A percentile compares a stretch with the other conserved stretches of the same genome.
phyloP scores from a whole-genome alignment of 2,888 invertebrate genomes.

The Drosophila neonasuta region DNA sequence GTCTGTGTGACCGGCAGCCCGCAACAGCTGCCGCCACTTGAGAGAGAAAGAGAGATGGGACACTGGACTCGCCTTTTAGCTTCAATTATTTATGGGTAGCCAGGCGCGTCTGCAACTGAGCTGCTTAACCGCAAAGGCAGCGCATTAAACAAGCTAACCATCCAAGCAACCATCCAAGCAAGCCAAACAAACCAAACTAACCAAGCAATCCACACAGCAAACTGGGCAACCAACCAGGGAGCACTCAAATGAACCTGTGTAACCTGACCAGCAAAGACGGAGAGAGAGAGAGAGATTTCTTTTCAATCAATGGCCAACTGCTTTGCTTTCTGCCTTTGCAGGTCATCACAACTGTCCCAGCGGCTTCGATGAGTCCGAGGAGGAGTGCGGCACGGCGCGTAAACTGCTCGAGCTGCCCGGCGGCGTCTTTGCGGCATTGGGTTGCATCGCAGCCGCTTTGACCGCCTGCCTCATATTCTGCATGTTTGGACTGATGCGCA shows the following conservation, averaged over 20 bases:
- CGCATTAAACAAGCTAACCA: constrained; percentile 69
- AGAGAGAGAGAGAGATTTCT: constrained; percentile 30
- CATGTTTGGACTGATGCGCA: constrained; percentile 85
- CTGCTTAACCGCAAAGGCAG: constrained; percentile 72
- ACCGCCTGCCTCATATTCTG: constrained; percentile 84
- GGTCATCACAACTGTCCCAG: constrained; percentile 85
- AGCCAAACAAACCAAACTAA: not conserved
- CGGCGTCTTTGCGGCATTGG: constrained; percentile 83
- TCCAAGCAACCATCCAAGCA: constrained; percentile 12
- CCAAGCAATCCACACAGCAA: constrained; percentile 10
- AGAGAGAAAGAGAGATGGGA: constrained; percentile 2
- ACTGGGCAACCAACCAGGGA: constrained; percentile 28
- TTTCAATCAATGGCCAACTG: constrained; percentile 49
- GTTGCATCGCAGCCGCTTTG: constrained; percentile 85
- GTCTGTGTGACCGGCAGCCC: constrained; percentile 24
- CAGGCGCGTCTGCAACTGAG: constrained; percentile 71
- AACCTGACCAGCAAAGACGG: constrained; percentile 43
- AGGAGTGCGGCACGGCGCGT: constrained; percentile 85
- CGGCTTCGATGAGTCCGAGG: constrained; percentile 88
- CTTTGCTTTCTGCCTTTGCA: constrained; percentile 52
- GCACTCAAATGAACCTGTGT: constrained; percentile 57
- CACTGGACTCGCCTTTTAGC: constrained; percentile 67
- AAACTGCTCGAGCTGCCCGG: constrained; percentile 84
- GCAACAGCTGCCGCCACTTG: constrained; percentile 61
- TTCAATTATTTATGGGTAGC: constrained; percentile 78